Percentiles rank a stretch among this genome's conserved stretches.
Evolutionary conservation across 2,113 vertebrate species (phyloP).

Genomic region (Pseudonaja textilis): DNA sequence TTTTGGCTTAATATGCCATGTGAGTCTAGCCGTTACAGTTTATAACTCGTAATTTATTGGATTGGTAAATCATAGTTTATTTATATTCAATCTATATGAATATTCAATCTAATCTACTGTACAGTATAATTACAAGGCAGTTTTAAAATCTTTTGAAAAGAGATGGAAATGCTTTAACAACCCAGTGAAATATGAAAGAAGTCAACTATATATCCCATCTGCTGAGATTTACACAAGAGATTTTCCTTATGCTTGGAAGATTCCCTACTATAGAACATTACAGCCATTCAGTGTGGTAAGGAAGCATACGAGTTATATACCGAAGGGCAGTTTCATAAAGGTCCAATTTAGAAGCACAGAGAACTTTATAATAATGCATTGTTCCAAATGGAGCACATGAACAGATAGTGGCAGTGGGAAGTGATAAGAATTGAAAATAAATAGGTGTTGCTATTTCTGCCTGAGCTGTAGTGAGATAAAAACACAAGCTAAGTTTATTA

Average conservation of each 20-base stretch:
- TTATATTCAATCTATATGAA: neutral
- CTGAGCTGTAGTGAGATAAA: constrained; percentile 33
- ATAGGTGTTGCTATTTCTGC: constrained; percentile 48
- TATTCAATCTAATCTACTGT: neutral
- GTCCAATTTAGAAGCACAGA: constrained; percentile 47
- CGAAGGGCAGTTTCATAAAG: constrained; percentile 49
- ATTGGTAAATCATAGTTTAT: neutral
- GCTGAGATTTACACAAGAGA: constrained; percentile 8
- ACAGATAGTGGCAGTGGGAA: constrained; percentile 47
- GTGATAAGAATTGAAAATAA: constrained; percentile 52
- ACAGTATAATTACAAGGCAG: neutral
- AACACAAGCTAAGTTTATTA: constrained; percentile 36
- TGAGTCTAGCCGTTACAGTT: neutral
- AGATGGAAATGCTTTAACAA: constrained; percentile 12
- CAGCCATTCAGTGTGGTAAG: constrained; percentile 60
- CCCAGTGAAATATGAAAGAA: constrained; percentile 41
- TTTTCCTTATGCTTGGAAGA: constrained; percentile 46
- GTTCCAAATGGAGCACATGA: constrained; percentile 34
- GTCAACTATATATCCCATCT: constrained; percentile 31
- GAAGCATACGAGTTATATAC: constrained; percentile 45
- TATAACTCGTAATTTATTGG: neutral
- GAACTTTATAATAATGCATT: constrained; percentile 49
- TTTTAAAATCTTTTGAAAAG: constrained; percentile 25
- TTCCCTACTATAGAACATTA: constrained; percentile 44
- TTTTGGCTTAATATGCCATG: neutral